Evolutionary conservation across 2,113 vertebrate species (phyloP).

Genomic region (Pollimyrus isidori): DNA sequence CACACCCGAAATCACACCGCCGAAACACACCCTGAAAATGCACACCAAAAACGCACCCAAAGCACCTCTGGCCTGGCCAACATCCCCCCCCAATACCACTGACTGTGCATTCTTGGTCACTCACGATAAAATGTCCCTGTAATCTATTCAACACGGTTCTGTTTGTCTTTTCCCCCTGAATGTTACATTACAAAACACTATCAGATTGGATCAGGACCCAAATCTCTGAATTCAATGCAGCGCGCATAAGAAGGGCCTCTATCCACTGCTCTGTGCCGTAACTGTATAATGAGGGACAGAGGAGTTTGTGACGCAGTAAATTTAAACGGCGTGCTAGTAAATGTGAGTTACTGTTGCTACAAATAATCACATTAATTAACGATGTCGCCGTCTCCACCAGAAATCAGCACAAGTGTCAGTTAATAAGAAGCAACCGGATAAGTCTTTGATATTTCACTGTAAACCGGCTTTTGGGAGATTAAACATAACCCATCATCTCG

Average conservation of each 20-base stretch:
- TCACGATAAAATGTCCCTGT: neutral
- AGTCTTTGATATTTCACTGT: neutral
- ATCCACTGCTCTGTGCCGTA: neutral
- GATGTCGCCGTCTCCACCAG: neutral
- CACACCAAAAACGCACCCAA: too few species aligned
- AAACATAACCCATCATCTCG: neutral
- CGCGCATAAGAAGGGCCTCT: neutral
- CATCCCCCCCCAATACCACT: neutral
- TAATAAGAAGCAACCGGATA: neutral
- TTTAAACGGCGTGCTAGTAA: neutral
- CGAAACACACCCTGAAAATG: too few species aligned
- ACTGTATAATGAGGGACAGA: neutral
- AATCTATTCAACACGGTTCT: neutral
- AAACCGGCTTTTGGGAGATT: neutral
- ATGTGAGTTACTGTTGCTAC: neutral
- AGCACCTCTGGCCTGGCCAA: too few species aligned
- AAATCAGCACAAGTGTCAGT: neutral
- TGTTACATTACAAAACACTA: neutral
- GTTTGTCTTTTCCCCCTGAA: neutral
- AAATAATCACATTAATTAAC: neutral
- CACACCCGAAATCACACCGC: too few species aligned
- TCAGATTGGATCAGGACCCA: neutral
- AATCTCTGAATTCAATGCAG: neutral
- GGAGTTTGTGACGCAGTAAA: neutral
- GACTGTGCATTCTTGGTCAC: neutral